Base-by-base conservation (phyloP, 2,113 vertebrate genomes). In the Engystomops pustulosus region DNA sequence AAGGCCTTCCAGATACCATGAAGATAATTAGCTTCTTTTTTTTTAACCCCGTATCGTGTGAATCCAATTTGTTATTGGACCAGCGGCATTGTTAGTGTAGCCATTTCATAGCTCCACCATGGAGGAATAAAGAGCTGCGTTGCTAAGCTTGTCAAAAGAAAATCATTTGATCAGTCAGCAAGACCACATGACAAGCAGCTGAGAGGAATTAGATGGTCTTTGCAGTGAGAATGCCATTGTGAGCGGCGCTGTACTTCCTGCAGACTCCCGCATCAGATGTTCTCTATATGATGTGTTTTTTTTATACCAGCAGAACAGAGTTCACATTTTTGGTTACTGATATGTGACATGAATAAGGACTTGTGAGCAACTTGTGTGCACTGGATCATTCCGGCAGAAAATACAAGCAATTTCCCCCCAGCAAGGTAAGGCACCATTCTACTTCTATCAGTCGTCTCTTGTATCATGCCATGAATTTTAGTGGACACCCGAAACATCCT, bases 181-280 rank as follows among this genome's bases (percentile, higher is more conserved):
- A 75, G 87, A 86, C 89, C 96, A 92, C 94, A 94, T 93, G 95
- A 96, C 91, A 38, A 91, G 89, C 96, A 95, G 95, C 95, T 97
- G 95, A 96, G 86, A 88, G 89, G 92, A 88, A 94, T 94, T 94
- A 92, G 84, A 88, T 88, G 87, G 89, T 85, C 80, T 89, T 88
- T 85, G 27, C 79, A 85, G 74, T 67, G 84, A 84, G 72, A 85
- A 60, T 85, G 84, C 86, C 51, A 84, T 86, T 82, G 62, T 80
- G 77, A 79, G 49, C 75, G 68, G 62, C 76, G 58, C 25, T 44
- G 79, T 9, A 25, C 86, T 86, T 88, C 81, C 62, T 84, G 84
- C 79, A 68, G 0, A 10, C 65, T 81, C 62, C 18, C 62, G 70
- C 85, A 81, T 32, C 82, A 65, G 55, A 36, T 4, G 27, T 83